These are phyloP conservation scores for Drosophila limbata DNA, from an alignment of 2,888 invertebrate species.

Conservation along the genomic window DNA sequence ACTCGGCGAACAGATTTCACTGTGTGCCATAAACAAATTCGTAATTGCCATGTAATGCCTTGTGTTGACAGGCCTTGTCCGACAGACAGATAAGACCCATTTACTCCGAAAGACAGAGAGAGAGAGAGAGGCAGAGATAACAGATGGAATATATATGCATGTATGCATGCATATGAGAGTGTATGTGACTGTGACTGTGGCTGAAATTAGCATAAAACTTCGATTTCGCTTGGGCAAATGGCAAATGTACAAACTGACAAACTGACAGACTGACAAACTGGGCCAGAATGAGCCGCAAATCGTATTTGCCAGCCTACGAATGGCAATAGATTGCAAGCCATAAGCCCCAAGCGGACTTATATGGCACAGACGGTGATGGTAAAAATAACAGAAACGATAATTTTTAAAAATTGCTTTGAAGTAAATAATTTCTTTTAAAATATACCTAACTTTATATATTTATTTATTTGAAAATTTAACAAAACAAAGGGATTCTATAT, in stretches of 20 bases:
- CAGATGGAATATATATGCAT: slow-evolving; percentile 24
- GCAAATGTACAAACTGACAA: slow-evolving; percentile 27
- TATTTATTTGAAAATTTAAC: no score
- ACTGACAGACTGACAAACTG: slow-evolving; percentile 24
- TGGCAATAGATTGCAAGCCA: slow-evolving; percentile 76
- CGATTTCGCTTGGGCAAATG: slow-evolving; percentile 66
- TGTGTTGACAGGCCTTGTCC: slow-evolving; percentile 73
- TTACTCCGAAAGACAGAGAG: slow-evolving; percentile 23
- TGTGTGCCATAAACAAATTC: slow-evolving; percentile 75
- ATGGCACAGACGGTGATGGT: background rate
- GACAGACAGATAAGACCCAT: slow-evolving; percentile 73
- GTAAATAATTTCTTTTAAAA: no score
- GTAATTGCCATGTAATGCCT: slow-evolving; percentile 81
- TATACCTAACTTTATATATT: no score
- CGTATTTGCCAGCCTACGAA: slow-evolving; percentile 68
- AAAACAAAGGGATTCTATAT: no score
- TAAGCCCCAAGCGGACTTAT: slow-evolving; percentile 60
- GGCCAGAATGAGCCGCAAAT: slow-evolving; percentile 42
- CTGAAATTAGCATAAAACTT: slow-evolving; percentile 78
- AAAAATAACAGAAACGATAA: no score
- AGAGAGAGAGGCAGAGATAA: slow-evolving; percentile 25
- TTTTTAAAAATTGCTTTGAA: no score
- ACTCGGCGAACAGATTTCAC: slow-evolving; percentile 40
- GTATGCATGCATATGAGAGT: slow-evolving; percentile 17
- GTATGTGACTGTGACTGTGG: slow-evolving; percentile 8